Conservation (phyloP, 2,797 vertebrate genomes). For the Phrynocephalus vlangalii region DNA sequence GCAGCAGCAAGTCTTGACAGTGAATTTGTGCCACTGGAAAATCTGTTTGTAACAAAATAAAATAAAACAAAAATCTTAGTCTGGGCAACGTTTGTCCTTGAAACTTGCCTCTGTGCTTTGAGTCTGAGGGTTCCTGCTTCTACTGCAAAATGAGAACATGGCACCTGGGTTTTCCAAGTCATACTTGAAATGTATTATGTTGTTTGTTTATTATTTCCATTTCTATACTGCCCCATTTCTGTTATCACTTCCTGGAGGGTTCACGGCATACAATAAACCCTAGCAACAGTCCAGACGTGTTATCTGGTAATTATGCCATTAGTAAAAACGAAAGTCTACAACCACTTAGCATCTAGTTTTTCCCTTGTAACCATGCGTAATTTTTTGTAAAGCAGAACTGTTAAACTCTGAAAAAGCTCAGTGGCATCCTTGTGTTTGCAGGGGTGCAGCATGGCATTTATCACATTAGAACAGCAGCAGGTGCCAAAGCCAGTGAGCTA, state of each 20-base stretch:
- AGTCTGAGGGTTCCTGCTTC: neutral
- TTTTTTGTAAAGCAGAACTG: slow-evolving; percentile 43
- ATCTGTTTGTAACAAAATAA: no score
- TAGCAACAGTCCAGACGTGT: neutral
- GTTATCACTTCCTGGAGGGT: no score
- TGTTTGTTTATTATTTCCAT: no score
- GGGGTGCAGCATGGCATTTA: slow-evolving; percentile 32
- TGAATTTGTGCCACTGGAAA: neutral
- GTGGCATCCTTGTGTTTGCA: neutral
- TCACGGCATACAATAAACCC: no score
- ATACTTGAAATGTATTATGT: neutral
- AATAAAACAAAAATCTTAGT: no score
- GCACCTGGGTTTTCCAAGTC: neutral
- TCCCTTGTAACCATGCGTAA: neutral
- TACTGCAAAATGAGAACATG: neutral
- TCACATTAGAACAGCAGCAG: neutral
- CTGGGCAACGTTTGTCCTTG: neutral
- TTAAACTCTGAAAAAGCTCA: slow-evolving; percentile 33
- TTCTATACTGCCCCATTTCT: no score
- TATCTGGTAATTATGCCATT: no score
- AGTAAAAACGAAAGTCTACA: no score
- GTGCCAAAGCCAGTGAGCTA: neutral
- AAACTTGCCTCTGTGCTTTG: neutral
- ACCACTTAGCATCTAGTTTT: neutral
- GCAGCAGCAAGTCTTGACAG: no score